phyloP scores from a whole-genome alignment of 2,888 invertebrate genomes.

The Ophioninae sp. region DNA sequence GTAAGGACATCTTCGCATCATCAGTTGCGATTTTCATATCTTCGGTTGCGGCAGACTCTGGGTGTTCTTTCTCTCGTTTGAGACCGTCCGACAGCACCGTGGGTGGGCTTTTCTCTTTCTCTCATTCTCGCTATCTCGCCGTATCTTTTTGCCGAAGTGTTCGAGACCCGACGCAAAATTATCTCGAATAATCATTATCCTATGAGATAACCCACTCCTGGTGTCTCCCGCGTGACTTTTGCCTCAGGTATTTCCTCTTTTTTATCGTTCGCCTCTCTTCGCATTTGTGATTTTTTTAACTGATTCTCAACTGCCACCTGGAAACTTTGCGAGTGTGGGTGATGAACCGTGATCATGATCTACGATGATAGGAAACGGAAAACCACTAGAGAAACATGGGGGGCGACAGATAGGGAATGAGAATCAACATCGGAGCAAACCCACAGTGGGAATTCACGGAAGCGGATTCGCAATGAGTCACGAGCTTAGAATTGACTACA shows the following conservation, averaged over 20 bases:
- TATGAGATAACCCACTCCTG: constrained; percentile 44
- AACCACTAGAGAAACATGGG: too few species aligned
- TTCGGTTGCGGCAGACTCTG: not conserved
- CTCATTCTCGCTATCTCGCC: constrained; percentile 2
- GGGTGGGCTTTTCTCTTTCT: constrained; percentile 45
- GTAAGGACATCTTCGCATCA: not conserved
- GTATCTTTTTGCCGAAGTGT: constrained; percentile 5
- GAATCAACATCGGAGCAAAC: too few species aligned
- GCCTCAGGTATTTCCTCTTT: constrained; percentile 25
- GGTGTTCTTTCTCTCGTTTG: constrained; percentile 31
- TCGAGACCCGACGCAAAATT: constrained; percentile 17
- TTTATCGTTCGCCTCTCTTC: constrained; percentile 25
- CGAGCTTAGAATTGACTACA: too few species aligned
- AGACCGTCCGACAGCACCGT: constrained; percentile 32
- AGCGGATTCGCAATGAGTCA: too few species aligned
- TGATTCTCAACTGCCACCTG: too few species aligned
- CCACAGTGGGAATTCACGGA: too few species aligned
- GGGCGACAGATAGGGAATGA: too few species aligned
- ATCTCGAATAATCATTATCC: constrained; percentile 47
- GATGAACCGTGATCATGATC: too few species aligned
- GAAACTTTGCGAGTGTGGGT: too few species aligned
- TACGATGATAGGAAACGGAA: too few species aligned
- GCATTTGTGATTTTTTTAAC: constrained; percentile 11
- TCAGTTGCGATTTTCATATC: constrained; percentile 3
- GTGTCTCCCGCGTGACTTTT: constrained; percentile 35